Percentiles rank a stretch among this genome's conserved stretches.
phyloP scores from a whole-genome alignment of 1,140 invertebrate species.

The Ips typographus region DNA sequence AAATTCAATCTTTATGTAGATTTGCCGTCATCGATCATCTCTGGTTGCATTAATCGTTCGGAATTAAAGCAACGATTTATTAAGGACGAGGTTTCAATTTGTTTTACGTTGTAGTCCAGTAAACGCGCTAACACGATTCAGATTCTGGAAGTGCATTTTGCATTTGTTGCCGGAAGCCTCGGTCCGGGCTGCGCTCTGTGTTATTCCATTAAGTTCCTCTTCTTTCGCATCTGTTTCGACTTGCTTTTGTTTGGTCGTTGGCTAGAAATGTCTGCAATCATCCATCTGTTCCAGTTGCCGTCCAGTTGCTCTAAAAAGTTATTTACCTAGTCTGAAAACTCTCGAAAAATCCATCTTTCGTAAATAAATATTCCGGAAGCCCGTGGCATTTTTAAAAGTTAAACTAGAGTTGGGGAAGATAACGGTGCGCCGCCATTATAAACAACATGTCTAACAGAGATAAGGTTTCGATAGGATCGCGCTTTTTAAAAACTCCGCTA shows the following conservation, averaged over 20 bases:
- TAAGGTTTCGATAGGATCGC: slow-evolving; percentile 44
- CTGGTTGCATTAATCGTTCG: background rate
- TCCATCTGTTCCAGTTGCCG: too few species aligned
- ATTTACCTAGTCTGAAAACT: background rate
- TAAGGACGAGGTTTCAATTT: slow-evolving; percentile 32
- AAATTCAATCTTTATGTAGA: too few species aligned
- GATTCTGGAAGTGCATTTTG: slow-evolving; percentile 25
- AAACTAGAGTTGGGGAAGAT: slow-evolving; percentile 33
- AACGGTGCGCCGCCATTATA: slow-evolving; percentile 36
- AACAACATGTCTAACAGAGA: slow-evolving; percentile 45
- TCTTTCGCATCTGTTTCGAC: slow-evolving; percentile 10
- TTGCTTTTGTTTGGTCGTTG: background rate
- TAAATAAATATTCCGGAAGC: slow-evolving; percentile 33
- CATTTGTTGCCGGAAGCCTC: slow-evolving; percentile 27
- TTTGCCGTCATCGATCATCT: too few species aligned
- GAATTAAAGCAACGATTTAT: slow-evolving; percentile 25
- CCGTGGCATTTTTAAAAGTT: slow-evolving; percentile 36
- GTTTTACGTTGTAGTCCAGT: slow-evolving; percentile 19
- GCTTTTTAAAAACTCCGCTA: slow-evolving; percentile 50
- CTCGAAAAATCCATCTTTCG: slow-evolving; percentile 31
- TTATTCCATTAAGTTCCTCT: slow-evolving; percentile 16
- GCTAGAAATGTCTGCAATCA: too few species aligned
- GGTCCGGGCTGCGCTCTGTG: slow-evolving; percentile 11
- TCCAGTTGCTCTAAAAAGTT: too few species aligned
- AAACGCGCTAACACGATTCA: slow-evolving; percentile 21